Evolutionary conservation across 2,888 invertebrate species (phyloP).

Genomic region (Chaetogeoica ovagalla): DNA sequence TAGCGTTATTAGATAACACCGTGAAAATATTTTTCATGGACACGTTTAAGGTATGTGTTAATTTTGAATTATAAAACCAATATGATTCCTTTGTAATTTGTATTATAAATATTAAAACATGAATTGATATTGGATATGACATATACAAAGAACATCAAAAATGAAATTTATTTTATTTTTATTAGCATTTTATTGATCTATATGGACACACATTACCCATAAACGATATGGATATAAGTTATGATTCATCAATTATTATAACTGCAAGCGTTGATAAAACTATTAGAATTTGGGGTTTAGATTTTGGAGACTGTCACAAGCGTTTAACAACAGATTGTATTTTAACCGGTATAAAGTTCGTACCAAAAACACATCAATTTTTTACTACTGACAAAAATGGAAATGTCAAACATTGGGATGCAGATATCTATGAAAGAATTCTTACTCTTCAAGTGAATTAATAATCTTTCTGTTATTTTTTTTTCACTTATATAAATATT

Average conservation of each 20-base stretch:
- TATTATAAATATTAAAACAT: too few species aligned
- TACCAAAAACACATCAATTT: slow-evolving; percentile 88
- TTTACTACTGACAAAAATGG: slow-evolving; percentile 94
- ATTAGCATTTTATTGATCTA: slow-evolving; percentile 84
- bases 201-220: slow-evolving; percentile 97
- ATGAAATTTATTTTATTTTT: neutral
- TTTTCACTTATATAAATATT: too few species aligned
- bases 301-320: slow-evolving; percentile 97
- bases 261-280: slow-evolving; percentile 96
- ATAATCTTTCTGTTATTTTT: neutral
- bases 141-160: neutral
- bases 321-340: slow-evolving; percentile 97
- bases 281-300: slow-evolving; percentile 97
- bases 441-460: slow-evolving; percentile 76
- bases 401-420: slow-evolving; percentile 96
- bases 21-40: slow-evolving; percentile 95
- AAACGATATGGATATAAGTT: slow-evolving; percentile 88
- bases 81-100: too few species aligned
- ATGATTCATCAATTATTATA: slow-evolving; percentile 81
- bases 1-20: slow-evolving; percentile 87
- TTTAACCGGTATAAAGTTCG: slow-evolving; percentile 84
- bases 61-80: too few species aligned
- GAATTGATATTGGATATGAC: neutral
- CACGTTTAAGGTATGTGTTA: slow-evolving; percentile 76
- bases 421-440: slow-evolving; percentile 86